Base-by-base conservation (phyloP, 2,113 vertebrate species). In the Notothenia rossii region DNA sequence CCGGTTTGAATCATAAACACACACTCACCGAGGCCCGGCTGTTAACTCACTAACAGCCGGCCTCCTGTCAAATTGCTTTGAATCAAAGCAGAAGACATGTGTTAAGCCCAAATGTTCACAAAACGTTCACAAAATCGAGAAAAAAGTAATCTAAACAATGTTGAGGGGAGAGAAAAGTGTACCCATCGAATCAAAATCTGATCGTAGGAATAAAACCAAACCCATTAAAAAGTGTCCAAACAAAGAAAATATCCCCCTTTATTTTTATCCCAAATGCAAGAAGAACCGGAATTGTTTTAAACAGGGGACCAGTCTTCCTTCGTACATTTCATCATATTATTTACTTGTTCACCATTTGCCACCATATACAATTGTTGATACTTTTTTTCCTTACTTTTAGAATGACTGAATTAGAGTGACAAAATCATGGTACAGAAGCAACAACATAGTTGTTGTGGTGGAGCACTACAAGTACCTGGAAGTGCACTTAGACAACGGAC, bases 1-100 rank as follows among this genome's bases (percentile, higher is more conserved):
- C 73, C 25, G 12, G 67, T 78, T 79, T 92, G 91, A 92, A 78
- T 92, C 91, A 92, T 75, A 51, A 67, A n/a, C n/a, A 86, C 84
- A 75, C 82, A 82, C 90, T 89, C 83, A 84, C 72, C 74, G 53
- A 74, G 60, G 80, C 70, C 85, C 66, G 82, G 79, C 55, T 79
- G 85, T 90, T 91, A 78, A 74, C 79, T 81, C 89, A 90, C 65
- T 10, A 58, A 79, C 83, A 87, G 86, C 60, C 78, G 22, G 72
- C 86, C 89, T 87, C 76, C 77, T 87, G 74, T 84, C 73, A 50
- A 81, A 76, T 29, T 58, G 55, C 75, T 82, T 72, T 13, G 67
- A 78, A 65, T 77, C 88, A 76, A 1, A 66, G 45, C 10, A 64
- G 36, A 22, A 43, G 65, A 63, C 83, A 59, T 29, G 73, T 83